Percentiles rank a stretch among this genome's conserved stretches.
These are phyloP conservation scores for Meloe dianella DNA, from an alignment of 2,888 invertebrate genomes.

Conservation along the genomic window DNA sequence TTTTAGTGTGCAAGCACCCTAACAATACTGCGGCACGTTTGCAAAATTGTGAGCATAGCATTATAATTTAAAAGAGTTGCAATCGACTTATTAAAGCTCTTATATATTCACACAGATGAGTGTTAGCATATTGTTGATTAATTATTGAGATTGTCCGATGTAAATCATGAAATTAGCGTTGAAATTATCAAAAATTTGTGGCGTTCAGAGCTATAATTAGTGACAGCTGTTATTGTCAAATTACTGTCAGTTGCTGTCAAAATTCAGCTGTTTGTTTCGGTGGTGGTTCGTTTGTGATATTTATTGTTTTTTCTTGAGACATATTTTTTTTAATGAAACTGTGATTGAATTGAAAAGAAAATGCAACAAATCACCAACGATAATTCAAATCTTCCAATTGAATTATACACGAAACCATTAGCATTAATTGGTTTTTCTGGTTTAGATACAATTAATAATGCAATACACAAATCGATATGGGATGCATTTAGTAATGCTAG, in stretches of 20 bases:
- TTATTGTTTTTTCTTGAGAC: not conserved
- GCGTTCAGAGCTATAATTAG: not conserved
- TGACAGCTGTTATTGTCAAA: not conserved
- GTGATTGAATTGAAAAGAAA: conserved; percentile 10
- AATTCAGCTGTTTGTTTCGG: not conserved
- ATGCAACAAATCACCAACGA: conserved; percentile 41
- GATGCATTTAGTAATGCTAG: conserved; percentile 87
- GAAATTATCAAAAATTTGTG: not conserved
- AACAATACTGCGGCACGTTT: not conserved
- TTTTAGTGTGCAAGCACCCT: not conserved
- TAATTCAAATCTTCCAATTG: conserved; percentile 71
- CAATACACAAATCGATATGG: conserved; percentile 91
- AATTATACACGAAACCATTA: conserved; percentile 82
- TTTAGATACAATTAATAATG: conserved; percentile 82
- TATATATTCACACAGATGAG: too few relatives aligned
- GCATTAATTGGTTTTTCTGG: conserved; percentile 90
- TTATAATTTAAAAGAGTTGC: not conserved
- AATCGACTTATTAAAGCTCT: not conserved
- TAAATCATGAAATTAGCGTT: not conserved
- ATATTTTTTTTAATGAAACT: not conserved
- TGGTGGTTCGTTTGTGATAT: too few relatives aligned
- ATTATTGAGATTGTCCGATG: too few relatives aligned
- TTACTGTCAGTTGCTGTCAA: not conserved
- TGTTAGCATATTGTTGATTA: too few relatives aligned
- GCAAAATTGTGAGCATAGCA: not conserved